Percentiles rank a stretch among this genome's conserved stretches.
Conservation (phyloP, 2,113 vertebrate genomes). For the Rhegmatorhina hoffmannsi region DNA sequence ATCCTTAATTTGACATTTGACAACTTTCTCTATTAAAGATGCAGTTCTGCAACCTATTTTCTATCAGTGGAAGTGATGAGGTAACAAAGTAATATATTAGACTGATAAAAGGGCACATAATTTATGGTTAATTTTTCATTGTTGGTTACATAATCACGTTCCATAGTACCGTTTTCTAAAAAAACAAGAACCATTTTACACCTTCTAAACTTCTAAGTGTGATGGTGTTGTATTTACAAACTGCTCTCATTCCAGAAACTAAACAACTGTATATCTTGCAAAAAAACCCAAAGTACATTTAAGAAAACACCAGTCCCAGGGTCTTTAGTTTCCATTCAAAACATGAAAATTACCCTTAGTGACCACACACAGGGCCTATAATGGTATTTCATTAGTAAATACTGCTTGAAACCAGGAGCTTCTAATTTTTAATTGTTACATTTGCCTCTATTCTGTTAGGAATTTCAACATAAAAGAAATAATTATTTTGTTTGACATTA, state of each 20-base stretch:
- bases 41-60: not conserved
- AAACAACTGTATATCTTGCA: not conserved
- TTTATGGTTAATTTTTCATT: not conserved
- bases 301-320: not conserved
- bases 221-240: not conserved
- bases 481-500: conserved; percentile 8
- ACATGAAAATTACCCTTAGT: not conserved
- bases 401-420: not conserved
- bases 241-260: not conserved
- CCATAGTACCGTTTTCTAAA: not conserved
- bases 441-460: conserved; percentile 23
- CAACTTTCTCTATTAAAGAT: not conserved
- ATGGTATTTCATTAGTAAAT: not conserved
- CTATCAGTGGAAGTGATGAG: not conserved
- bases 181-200: not conserved
- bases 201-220: not conserved
- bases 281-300: not conserved
- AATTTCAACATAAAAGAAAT: conserved; percentile 30
- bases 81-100: not conserved
- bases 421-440: not conserved
- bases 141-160: not conserved
- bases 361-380: not conserved
- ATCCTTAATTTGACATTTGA: not conserved
- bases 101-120: not conserved
- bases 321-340: not conserved